Base-by-base conservation (phyloP, 1,140 invertebrate genomes). In the Drosophila sturtevanti region DNA sequence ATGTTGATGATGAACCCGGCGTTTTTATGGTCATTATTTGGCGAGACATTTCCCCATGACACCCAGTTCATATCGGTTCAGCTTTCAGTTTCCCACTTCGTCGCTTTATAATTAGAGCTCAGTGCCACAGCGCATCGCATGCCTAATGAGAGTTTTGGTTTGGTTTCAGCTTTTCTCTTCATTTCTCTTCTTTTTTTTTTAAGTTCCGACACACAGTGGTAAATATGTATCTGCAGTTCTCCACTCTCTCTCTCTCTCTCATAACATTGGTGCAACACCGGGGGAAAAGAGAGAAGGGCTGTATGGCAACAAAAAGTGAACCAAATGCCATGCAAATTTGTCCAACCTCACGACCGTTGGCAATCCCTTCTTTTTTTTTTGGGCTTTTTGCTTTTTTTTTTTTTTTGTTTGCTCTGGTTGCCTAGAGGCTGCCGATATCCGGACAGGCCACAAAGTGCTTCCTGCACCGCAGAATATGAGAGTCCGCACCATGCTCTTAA, bases 61-160 rank as follows among this genome's bases (percentile, higher is more conserved):
- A 63, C 70, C 69, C n/a, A 51, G 78, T 71, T 78, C 75, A 61
- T 69, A 60, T 58, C 81, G 77, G 73, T 77, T 77, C 76, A 67
- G 73, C 72, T 75, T 85, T 78, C 70, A 31, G 14, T 12, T 27
- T 51, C 10, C 24, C 22, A 37, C 63, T 66, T 70, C 59, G 61
- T 24, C 63, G 66, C 60, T 38, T 54, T 62, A 77, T 86, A 86
- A 86, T 87, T 86, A 82, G 82, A 82, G 66, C 67, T 58, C 63
- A 55, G 63, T 48, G 18, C 41, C 41, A 64, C 74, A 77, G 52
- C 65, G 68, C 67, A 58, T 64, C 77, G 82, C 82, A 82, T 76
- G 79, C 68, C 79, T 86, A 86, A 86, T 87, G 84, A 86, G 79
- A 86, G 75, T 79, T 63, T 41, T 62, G 66, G 82, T 54, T 68